Conservation (phyloP, 2,797 vertebrate genomes). For the Perodicticus potto region DNA sequence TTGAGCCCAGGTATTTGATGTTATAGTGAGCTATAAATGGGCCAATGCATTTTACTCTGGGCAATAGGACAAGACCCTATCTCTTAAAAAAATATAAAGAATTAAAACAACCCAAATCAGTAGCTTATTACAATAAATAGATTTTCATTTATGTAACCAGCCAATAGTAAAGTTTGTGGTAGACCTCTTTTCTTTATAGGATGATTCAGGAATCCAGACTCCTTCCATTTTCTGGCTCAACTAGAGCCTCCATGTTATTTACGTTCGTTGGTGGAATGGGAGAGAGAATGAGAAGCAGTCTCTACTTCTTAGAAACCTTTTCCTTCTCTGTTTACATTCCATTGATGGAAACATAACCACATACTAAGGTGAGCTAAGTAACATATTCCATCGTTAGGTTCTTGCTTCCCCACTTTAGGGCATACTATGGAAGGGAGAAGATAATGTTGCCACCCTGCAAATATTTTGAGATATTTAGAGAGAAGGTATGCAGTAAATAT, state of each 20-base stretch:
- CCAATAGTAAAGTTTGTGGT: neutral
- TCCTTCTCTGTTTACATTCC: neutral
- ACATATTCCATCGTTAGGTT: neutral
- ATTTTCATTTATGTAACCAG: constrained; percentile 10
- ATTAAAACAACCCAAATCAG: neutral
- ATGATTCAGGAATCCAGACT: neutral
- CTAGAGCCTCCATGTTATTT: neutral
- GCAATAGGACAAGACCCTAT: no score
- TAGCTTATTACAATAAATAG: neutral
- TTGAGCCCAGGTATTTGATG: no score
- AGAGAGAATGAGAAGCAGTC: neutral
- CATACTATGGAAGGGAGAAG: neutral
- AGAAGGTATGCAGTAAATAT: neutral
- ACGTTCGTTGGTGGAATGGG: neutral
- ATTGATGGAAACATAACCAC: neutral
- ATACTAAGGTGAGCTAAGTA: neutral
- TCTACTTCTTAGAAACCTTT: constrained; percentile 27
- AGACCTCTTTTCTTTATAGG: neutral
- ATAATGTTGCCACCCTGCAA: neutral
- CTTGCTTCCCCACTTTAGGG: neutral
- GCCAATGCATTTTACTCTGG: no score
- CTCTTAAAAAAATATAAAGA: no score
- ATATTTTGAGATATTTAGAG: constrained; percentile 12
- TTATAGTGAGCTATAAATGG: no score
- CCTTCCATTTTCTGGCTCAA: neutral